Evolutionary conservation across 2,888 invertebrate species (phyloP), one percentile per base, ranked within the genome.

Genomic region (Harpalus rubripes): DNA sequence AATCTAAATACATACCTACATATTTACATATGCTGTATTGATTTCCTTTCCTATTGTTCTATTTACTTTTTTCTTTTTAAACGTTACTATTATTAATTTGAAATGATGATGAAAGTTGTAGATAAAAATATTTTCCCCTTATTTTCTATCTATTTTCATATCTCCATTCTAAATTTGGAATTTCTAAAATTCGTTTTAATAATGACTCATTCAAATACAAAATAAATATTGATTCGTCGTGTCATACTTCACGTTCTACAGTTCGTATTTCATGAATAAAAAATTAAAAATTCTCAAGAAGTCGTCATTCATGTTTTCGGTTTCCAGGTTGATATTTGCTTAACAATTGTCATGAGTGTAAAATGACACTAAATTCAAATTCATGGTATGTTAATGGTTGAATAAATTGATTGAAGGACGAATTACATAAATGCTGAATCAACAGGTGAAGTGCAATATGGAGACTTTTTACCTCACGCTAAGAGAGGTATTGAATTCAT

Each of bases 401-500:
- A 63, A 63, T 63, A 63, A 26, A 63, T 63, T 63, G 18, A 63
- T 15, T 26, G 15, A 72, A 72, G 72, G 72, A 7, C 41, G 44
- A 41, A 72, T 72, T 72, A 72, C 39, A 39, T 41, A 72, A 72
- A 72, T 15, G 39, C 39, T 65, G 18, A 41, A 72, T 39, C 39
- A 72, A 72, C 72, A 72, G 72, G 72, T 72, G 32, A 65, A 65
- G 16, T 59, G 59, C 59, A 59, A 2, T 15, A 18, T 16, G 32
- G 32, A 32, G 32, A 32, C 32, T 32, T 32, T 32, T 32, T n/a
- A n/a, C n/a, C n/a, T n/a, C n/a, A n/a, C n/a, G n/a, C n/a, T n/a
- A n/a, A n/a, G n/a, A n/a, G n/a, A n/a, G n/a, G n/a, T n/a, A n/a
- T n/a, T n/a, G n/a, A n/a, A n/a, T n/a, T n/a, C n/a, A n/a, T n/a